Percentiles rank a stretch among this genome's conserved stretches.
Evolutionary conservation across 1,140 invertebrate genomes (phyloP).

Genomic region (Sarcophaga bullata): DNA sequence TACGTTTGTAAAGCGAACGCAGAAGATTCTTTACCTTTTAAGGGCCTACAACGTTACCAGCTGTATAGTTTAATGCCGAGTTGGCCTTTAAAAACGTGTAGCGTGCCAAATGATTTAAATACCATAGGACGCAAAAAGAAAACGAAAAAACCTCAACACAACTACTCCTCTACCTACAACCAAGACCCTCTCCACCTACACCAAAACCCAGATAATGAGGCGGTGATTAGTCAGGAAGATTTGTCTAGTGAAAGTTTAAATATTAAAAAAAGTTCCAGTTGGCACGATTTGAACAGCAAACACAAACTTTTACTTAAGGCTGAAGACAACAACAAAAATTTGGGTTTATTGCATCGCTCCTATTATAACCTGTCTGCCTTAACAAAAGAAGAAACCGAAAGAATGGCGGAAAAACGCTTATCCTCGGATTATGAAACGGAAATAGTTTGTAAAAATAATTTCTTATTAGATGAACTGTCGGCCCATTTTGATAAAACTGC

Average conservation of each 20-base stretch:
- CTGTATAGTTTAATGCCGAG: slow-evolving; percentile 36
- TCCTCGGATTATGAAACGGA: slow-evolving; percentile 52
- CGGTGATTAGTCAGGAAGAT: slow-evolving; percentile 46
- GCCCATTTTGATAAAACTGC: slow-evolving; percentile 69
- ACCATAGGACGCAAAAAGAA: slow-evolving; percentile 51
- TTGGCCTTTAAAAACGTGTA: slow-evolving; percentile 39
- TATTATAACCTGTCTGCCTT: background rate
- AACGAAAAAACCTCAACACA: slow-evolving; percentile 25
- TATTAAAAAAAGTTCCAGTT: slow-evolving; percentile 53
- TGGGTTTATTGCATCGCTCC: slow-evolving; percentile 1
- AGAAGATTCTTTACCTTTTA: background rate
- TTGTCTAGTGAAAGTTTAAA: slow-evolving; percentile 45
- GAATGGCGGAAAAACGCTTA: background rate
- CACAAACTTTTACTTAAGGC: too few species aligned
- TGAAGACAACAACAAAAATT: background rate
- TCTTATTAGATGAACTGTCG: slow-evolving; percentile 62
- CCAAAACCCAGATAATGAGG: slow-evolving; percentile 24
- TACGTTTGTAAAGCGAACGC: background rate
- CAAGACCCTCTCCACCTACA: too few species aligned
- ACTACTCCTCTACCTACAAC: slow-evolving; percentile 31
- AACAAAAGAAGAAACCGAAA: background rate
- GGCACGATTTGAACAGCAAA: slow-evolving; percentile 36
- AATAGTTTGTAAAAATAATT: slow-evolving; percentile 61
- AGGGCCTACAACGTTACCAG: too few species aligned
- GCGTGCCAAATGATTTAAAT: slow-evolving; percentile 57